Evolutionary conservation across 2,113 vertebrate species (phyloP).

Genomic region (Athene cunicularia): DNA sequence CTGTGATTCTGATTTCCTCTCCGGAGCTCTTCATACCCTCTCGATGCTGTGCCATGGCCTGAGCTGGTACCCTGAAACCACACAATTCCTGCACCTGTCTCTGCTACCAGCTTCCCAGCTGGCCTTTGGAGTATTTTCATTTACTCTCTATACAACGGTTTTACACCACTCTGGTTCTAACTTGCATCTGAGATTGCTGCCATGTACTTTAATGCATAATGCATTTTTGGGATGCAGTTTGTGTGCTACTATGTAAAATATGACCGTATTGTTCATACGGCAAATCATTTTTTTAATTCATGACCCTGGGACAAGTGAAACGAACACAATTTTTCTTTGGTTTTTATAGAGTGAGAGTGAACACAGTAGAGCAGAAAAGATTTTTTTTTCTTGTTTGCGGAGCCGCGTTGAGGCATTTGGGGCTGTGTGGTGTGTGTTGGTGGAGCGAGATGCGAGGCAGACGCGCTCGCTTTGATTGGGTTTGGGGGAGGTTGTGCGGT

Average conservation of each 20-base stretch:
- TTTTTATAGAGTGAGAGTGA: not conserved
- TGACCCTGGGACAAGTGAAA: not conserved
- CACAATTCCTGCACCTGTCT: not conserved
- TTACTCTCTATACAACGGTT: not conserved
- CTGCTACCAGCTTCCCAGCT: not conserved
- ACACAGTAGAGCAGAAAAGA: not conserved
- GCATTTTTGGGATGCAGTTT: not conserved
- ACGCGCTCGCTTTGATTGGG: not conserved
- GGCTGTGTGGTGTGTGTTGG: not conserved
- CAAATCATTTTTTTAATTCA: not conserved
- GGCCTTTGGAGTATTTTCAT: not conserved
- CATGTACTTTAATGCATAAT: not conserved
- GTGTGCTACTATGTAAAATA: not conserved
- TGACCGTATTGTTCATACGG: rapidly evolving
- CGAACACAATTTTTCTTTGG: not conserved
- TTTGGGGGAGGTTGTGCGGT: not conserved
- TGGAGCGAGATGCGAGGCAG: not conserved
- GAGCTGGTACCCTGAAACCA: not conserved
- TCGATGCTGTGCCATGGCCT: not conserved
- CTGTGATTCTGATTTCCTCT: not conserved
- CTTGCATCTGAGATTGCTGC: not conserved
- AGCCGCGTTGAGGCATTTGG: not conserved
- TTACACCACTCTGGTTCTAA: not conserved
- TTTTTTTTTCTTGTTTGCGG: not conserved
- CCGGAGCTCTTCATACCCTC: not conserved